Conservation (phyloP, 2,797 vertebrate genomes). For the Fratercula arctica region DNA sequence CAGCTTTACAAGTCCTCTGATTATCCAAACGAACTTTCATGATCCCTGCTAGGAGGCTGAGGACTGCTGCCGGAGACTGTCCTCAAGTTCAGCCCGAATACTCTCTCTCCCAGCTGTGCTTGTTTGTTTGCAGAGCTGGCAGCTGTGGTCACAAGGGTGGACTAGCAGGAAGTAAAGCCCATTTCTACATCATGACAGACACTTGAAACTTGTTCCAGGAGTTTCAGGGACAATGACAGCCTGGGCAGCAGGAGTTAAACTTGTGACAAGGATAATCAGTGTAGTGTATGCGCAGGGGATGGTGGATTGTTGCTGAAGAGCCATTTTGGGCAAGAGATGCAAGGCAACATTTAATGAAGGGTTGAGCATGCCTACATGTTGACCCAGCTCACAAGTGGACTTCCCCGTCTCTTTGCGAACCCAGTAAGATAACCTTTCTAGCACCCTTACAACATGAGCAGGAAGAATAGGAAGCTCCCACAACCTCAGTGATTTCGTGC, state of each 20-base stretch:
- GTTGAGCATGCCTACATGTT: not conserved
- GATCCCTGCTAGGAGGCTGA: not conserved
- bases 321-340: not conserved
- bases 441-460: not conserved
- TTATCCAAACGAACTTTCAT: not conserved
- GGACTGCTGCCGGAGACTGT: not conserved
- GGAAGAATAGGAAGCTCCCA: not conserved
- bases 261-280: not conserved
- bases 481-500: not conserved
- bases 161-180: not conserved
- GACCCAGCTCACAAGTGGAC: not conserved
- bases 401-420: not conserved
- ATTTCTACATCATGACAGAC: not conserved
- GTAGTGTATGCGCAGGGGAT: not conserved
- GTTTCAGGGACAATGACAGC: not conserved
- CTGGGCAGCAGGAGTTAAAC: not conserved
- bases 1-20: not conserved
- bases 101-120: not conserved
- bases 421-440: not conserved
- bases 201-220: not conserved
- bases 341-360: not conserved
- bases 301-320: not conserved
- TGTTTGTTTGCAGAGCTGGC: not conserved
- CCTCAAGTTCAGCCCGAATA: not conserved
- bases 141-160: not conserved